These are phyloP conservation scores for Globicephala melas DNA, from an alignment of 2,113 vertebrate species.

Conservation along the genomic window DNA sequence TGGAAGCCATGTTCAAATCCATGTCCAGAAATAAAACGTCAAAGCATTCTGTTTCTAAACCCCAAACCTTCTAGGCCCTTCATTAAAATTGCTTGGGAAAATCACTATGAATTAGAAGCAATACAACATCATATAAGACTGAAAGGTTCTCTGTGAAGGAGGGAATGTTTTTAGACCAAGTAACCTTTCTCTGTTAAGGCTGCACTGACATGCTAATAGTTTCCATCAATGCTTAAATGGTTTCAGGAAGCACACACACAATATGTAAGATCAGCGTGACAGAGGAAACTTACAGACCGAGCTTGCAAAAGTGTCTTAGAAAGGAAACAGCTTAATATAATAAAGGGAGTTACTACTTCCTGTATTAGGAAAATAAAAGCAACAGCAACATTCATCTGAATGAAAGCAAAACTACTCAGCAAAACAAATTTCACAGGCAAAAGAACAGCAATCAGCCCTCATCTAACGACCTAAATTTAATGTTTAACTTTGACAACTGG, in stretches of 20 bases:
- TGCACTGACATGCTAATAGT: conserved; percentile 50
- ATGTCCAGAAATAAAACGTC: conserved; percentile 10
- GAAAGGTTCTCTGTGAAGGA: neutral
- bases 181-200: conserved; percentile 15
- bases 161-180: conserved; percentile 28
- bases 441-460: conserved; percentile 57
- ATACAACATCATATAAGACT: neutral
- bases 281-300: conserved; percentile 61
- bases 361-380: conserved; percentile 78
- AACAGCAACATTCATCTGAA: conserved; percentile 58
- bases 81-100: conserved; percentile 2
- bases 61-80: neutral
- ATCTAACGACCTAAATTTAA: conserved; percentile 28
- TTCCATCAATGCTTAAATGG: conserved; percentile 58
- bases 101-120: neutral
- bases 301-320: conserved; percentile 65
- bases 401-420: conserved; percentile 52
- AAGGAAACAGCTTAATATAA: conserved; percentile 78
- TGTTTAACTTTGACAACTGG: conserved; percentile 17
- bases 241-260: conserved; percentile 76
- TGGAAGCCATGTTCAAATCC: conserved; percentile 30
- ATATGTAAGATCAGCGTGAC: conserved; percentile 41
- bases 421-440: conserved; percentile 60
- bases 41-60: conserved; percentile 6
- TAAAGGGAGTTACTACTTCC: conserved; percentile 78